Percentiles rank a stretch among this genome's conserved stretches.
Evolutionary conservation across 1,140 invertebrate genomes (phyloP).

Genomic region (Tetragonula clypearis): DNA sequence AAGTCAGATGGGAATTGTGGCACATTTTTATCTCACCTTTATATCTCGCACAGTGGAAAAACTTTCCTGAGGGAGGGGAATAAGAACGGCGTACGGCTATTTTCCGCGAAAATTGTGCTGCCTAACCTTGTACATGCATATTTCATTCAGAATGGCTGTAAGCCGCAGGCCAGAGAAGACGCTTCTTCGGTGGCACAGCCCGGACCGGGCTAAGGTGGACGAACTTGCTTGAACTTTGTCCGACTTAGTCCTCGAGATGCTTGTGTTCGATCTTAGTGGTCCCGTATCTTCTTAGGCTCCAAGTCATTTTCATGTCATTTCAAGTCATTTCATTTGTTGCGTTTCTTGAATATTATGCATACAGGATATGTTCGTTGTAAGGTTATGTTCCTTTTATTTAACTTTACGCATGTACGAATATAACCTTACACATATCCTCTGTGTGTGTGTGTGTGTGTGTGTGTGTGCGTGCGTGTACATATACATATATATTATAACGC

Average conservation of each 20-base stretch:
- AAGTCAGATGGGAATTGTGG: conserved; percentile 19
- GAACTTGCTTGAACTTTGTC: conserved; percentile 69
- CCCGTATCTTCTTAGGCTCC: background rate
- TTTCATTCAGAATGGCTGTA: conserved; percentile 71
- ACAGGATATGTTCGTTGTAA: too few relatives aligned
- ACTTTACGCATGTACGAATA: too few relatives aligned
- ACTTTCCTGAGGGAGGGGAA: conserved; percentile 28
- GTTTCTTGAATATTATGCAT: conserved; percentile 8
- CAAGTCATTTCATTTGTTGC: background rate
- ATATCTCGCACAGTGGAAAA: conserved; percentile 35
- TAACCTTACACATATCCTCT: too few relatives aligned
- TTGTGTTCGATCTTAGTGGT: too few relatives aligned
- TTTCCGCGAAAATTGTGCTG: conserved; percentile 72
- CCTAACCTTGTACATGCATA: conserved; percentile 76
- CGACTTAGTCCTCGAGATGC: conserved; percentile 39
- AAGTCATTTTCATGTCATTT: background rate
- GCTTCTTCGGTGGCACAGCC: conserved; percentile 36
- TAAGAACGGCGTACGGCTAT: conserved; percentile 53
- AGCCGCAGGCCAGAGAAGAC: conserved; percentile 63
- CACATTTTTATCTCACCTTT: conserved; percentile 26
- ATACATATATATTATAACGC: too few relatives aligned
- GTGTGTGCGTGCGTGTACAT: too few relatives aligned
- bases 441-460: too few relatives aligned
- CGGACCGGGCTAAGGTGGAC: conserved; percentile 51
- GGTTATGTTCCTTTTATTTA: too few relatives aligned